phyloP scores from a whole-genome alignment of 2,113 vertebrate species.

The Anser brachyrhynchus region DNA sequence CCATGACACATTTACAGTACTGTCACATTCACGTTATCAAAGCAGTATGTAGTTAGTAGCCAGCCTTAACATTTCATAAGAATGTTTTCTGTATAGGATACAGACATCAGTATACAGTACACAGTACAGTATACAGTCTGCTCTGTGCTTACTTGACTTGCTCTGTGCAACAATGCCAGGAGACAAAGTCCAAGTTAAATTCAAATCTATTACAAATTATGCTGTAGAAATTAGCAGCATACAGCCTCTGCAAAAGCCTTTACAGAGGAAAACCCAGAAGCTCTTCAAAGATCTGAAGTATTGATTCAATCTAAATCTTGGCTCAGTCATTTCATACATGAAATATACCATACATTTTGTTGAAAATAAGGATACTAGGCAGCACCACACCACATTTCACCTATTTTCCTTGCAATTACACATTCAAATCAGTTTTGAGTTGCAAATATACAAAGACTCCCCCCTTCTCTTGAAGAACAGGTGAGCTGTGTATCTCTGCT shows the following conservation, averaged over 20 bases:
- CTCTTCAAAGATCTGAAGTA: neutral
- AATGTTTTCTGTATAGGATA: neutral
- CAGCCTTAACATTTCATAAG: neutral
- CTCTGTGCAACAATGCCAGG: neutral
- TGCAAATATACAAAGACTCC: neutral
- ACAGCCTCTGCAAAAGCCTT: neutral
- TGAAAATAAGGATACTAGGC: neutral
- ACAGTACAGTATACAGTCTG: neutral
- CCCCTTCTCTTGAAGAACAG: rapidly evolving
- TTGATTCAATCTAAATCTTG: neutral
- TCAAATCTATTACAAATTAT: neutral
- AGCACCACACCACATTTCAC: neutral
- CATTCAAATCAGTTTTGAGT: neutral
- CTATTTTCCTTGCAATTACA: neutral
- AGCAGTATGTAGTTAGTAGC: neutral
- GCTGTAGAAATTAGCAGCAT: neutral
- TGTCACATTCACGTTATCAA: rapidly evolving
- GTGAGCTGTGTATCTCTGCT: rapidly evolving
- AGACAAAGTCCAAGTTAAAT: neutral
- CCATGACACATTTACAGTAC: neutral
- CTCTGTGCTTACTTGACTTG: neutral
- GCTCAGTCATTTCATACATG: neutral
- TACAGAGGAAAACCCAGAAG: neutral
- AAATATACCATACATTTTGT: rapidly evolving
- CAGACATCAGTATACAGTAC: neutral